Base-by-base conservation (phyloP, 2,888 invertebrate species). In the Eudemis profundana region DNA sequence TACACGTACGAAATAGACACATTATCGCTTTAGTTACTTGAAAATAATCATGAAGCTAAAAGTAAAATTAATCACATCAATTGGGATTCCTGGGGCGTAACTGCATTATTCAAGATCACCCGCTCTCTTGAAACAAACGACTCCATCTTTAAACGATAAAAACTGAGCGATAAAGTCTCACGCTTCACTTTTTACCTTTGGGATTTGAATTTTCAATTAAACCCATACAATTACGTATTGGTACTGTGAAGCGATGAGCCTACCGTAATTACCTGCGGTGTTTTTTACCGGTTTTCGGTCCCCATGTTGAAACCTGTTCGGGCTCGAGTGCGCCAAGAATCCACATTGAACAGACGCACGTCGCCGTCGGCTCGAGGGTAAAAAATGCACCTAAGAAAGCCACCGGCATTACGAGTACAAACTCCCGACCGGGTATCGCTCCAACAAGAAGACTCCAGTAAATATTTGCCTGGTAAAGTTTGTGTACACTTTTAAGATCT, bases 221-320 rank as follows among this genome's bases (percentile, higher is more conserved):
- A 61, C 73, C 70, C 70, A 70, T 68, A 75, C 74, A 74, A 80
- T 81, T 78, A 75, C 74, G 68, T 74, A 77, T 76, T 79, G 78
- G 77, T 77, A 85, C 83, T 84, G 82, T 82, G 78, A 84, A 81
- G 78, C 82, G 81, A 83, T 79, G 84, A 86, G 83, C 79, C 84
- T 81, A 82, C 84, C 74, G 84, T 90, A 90, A 90, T 90, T 89
- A 86, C 82, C 80, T 81, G 81, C 82, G 87, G 87, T 87, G 83
- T 84, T 87, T 90, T 89, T 90, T 87, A 87, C 86, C 86, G 86
- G 87, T 87, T 88, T 83, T 84, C 76, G 84, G 85, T 82, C 82
- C 83, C 81, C 84, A 82, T 81, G 82, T 85, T 83, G 74, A 82
- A 90, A 90, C 91, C 91, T 85, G 90, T 90, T 90, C 83, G 81